A percentile compares a stretch with the other conserved stretches of the same genome.
phyloP scores from a whole-genome alignment of 2,113 vertebrate genomes.

The Herpetotheres cachinnans region DNA sequence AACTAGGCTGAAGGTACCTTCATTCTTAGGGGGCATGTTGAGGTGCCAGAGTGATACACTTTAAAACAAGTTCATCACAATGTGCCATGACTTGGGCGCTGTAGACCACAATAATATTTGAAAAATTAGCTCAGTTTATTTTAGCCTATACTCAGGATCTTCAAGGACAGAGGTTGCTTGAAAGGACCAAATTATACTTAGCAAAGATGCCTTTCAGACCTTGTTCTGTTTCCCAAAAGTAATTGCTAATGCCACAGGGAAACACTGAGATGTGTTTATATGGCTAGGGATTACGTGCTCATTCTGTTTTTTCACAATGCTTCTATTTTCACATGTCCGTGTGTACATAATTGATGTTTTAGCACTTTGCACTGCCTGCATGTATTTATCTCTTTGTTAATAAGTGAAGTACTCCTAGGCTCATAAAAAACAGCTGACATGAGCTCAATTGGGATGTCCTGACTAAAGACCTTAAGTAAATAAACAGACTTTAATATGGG shows the following conservation, averaged over 20 bases:
- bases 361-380: background rate
- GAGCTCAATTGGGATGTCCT: constrained; percentile 59
- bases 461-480: constrained; percentile 70
- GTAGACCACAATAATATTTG: background rate
- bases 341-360: constrained; percentile 2
- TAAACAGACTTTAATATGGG: constrained; percentile 58
- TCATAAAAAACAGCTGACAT: constrained; percentile 55
- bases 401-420: constrained; percentile 28
- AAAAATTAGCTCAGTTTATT: background rate
- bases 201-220: background rate
- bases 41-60: background rate
- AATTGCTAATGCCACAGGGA: background rate
- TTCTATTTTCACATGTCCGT: background rate
- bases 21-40: rapidly evolving
- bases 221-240: background rate
- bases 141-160: background rate
- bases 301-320: background rate
- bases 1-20: background rate
- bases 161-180: background rate
- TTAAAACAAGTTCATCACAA: background rate
- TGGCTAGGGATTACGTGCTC: background rate
- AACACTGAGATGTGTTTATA: background rate
- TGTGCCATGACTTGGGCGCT: background rate
- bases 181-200: background rate
- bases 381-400: constrained; percentile 57